Percentiles rank a stretch among this genome's conserved stretches.
phyloP scores from a whole-genome alignment of 2,113 vertebrate genomes.

The Tenrec ecaudatus region DNA sequence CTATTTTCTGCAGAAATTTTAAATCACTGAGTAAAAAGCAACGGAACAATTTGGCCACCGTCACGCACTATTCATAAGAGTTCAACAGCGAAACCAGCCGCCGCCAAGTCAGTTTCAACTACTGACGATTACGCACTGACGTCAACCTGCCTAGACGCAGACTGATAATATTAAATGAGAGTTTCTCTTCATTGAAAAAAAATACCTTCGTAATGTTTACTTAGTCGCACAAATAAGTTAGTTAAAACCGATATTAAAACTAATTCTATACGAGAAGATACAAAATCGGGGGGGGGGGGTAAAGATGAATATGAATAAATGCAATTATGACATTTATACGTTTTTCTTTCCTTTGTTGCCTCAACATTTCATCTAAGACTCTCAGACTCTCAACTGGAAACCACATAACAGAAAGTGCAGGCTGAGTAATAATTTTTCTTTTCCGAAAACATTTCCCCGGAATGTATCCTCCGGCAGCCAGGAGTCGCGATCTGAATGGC shows the following conservation, averaged over 20 bases:
- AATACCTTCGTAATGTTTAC: background rate
- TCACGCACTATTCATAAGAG: conserved; percentile 55
- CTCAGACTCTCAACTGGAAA: conserved; percentile 37
- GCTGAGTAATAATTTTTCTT: conserved; percentile 48
- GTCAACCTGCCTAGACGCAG: conserved; percentile 57
- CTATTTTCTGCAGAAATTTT: conserved; percentile 35
- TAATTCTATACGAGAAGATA: conserved; percentile 57
- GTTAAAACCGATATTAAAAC: conserved; percentile 74
- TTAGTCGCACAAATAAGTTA: conserved; percentile 46
- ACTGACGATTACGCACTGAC: background rate
- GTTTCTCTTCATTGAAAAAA: conserved; percentile 20
- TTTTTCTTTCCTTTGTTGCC: background rate
- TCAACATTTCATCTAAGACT: conserved; percentile 21
- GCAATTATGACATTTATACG: background rate
- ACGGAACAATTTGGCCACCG: conserved; percentile 44
- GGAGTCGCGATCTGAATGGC: background rate
- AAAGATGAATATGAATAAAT: conserved; percentile 47
- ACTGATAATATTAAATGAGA: conserved; percentile 65
- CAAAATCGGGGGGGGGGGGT: background rate
- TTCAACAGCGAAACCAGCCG: background rate
- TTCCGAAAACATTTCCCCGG: conserved; percentile 52
- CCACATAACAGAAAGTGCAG: conserved; percentile 26
- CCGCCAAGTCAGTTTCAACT: background rate
- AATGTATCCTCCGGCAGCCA: conserved; percentile 47
- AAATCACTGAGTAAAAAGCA: conserved; percentile 28